These are phyloP conservation scores for Accipiter cooperii DNA, from an alignment of 2,113 vertebrate species.

Conservation along the genomic window DNA sequence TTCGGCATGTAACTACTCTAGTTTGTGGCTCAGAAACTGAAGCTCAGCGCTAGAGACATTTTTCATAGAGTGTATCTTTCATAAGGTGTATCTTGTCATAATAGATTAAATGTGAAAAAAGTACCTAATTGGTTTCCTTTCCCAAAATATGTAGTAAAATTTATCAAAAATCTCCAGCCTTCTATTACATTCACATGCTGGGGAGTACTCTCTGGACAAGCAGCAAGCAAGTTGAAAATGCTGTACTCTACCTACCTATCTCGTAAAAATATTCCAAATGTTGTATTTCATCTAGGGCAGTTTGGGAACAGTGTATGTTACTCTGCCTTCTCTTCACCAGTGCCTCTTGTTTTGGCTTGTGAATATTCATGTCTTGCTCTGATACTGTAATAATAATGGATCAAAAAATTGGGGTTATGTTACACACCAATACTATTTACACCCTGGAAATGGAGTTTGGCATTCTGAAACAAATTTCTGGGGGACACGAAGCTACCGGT, in stretches of 20 bases:
- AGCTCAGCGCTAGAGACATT: neutral
- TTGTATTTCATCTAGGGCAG: neutral
- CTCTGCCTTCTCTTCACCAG: neutral
- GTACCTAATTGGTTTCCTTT: neutral
- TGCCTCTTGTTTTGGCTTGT: neutral
- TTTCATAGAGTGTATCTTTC: neutral
- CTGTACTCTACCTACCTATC: neutral
- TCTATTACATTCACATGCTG: neutral
- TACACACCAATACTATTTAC: neutral
- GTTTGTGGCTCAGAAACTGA: neutral
- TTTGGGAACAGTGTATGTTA: neutral
- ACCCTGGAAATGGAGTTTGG: neutral
- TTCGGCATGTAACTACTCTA: neutral
- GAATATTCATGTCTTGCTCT: neutral
- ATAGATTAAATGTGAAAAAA: neutral
- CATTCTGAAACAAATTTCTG: neutral
- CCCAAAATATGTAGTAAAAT: neutral
- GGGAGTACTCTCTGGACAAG: neutral
- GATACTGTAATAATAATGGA: neutral
- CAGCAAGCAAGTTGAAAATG: neutral
- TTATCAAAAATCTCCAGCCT: neutral
- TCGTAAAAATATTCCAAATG: neutral
- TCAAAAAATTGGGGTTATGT: neutral
- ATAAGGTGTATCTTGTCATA: neutral
- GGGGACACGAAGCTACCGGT: neutral